phyloP scores from a whole-genome alignment of 2,113 vertebrate species.

The Carollia perspicillata region DNA sequence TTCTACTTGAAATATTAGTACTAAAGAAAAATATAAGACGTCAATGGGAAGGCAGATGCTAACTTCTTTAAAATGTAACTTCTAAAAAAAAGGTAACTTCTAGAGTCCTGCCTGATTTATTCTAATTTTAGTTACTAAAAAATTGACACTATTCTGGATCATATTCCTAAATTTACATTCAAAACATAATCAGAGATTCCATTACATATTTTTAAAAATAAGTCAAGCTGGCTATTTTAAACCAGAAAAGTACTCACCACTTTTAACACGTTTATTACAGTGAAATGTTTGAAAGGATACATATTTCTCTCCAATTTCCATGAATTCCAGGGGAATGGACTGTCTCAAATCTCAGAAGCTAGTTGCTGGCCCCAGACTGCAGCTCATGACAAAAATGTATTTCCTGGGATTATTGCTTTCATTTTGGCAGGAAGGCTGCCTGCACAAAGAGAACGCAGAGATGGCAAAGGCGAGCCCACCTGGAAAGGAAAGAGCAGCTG shows the following conservation, averaged over 20 bases:
- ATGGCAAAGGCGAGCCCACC: neutral
- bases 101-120: neutral
- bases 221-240: neutral
- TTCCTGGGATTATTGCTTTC: neutral
- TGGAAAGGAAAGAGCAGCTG: neutral
- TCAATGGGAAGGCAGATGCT: neutral
- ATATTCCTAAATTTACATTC: neutral
- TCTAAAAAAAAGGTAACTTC: neutral
- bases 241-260: neutral
- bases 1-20: neutral
- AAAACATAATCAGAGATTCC: neutral
- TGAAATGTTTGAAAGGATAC: neutral
- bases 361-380: neutral
- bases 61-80: neutral
- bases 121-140: constrained; percentile 42
- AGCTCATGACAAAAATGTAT: neutral
- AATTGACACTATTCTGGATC: neutral
- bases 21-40: neutral
- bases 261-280: constrained; percentile 11
- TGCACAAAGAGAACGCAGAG: neutral
- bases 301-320: neutral
- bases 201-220: constrained; percentile 21
- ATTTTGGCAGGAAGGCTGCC: neutral
- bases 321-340: neutral
- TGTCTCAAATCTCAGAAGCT: neutral